phyloP scores from a whole-genome alignment of 2,113 vertebrate species.

The Epinephelus moara region DNA sequence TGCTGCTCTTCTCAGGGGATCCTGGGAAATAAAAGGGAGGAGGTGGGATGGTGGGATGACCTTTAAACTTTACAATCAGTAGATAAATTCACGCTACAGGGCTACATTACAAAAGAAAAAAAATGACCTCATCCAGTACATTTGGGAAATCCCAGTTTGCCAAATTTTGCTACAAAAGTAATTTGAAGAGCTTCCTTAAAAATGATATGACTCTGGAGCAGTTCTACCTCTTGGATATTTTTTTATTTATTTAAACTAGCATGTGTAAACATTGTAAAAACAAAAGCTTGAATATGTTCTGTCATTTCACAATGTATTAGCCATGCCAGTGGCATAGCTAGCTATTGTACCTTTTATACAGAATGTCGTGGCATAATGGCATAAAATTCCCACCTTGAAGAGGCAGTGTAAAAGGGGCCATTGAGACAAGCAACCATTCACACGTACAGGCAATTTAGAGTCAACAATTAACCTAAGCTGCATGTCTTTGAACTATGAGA shows the following conservation, averaged over 20 bases:
- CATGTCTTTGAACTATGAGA: too few relatives aligned
- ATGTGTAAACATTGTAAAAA: background rate
- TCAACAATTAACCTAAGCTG: too few relatives aligned
- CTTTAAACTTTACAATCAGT: slow-evolving; percentile 44
- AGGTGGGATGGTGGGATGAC: slow-evolving; percentile 13
- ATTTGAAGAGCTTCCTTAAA: background rate
- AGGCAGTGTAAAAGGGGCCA: too few relatives aligned
- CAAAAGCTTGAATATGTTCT: background rate
- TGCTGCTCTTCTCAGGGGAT: slow-evolving; percentile 43
- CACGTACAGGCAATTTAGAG: too few relatives aligned
- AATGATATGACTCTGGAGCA: background rate
- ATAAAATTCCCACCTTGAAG: too few relatives aligned
- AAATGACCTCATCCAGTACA: background rate
- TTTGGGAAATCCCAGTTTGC: background rate
- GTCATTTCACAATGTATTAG: background rate
- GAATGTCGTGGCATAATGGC: too few relatives aligned
- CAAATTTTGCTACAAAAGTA: background rate
- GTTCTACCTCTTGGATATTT: background rate
- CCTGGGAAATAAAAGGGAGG: slow-evolving; percentile 39
- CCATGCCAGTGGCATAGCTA: background rate
- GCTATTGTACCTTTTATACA: too few relatives aligned
- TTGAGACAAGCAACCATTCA: too few relatives aligned
- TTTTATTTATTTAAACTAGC: too few relatives aligned
- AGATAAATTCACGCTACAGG: slow-evolving; percentile 19
- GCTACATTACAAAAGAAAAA: background rate